Conservation (phyloP, 1,140 invertebrate genomes). For the Antheraea mylitta region DNA sequence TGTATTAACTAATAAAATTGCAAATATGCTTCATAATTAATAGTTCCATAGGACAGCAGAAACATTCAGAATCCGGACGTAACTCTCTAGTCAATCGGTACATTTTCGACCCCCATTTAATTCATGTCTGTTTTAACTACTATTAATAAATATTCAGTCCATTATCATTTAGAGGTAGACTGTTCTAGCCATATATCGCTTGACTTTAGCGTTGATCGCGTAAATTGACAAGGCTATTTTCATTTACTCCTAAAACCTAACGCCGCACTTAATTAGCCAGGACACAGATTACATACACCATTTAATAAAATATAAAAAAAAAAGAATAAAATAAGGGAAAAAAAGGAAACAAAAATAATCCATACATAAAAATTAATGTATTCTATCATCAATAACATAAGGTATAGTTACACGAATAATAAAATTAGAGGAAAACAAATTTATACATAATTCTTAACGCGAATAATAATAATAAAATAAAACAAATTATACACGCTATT, state of each 20-base stretch:
- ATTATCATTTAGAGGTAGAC: no score
- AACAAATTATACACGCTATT: constrained; percentile 75
- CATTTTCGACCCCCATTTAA: no score
- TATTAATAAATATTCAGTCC: no score
- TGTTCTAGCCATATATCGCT: no score
- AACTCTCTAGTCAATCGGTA: no score
- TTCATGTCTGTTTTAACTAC: no score
- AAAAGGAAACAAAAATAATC: constrained; percentile 58
- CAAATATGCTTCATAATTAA: no score
- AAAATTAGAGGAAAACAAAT: constrained; percentile 77
- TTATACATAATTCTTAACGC: constrained; percentile 77
- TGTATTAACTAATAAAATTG: no score
- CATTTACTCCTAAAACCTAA: background rate
- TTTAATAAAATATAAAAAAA: constrained; percentile 35
- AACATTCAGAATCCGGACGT: no score
- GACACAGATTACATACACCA: constrained; percentile 1
- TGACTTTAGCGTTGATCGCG: background rate
- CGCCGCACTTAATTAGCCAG: background rate
- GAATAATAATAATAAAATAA: constrained; percentile 58
- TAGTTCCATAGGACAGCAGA: no score
- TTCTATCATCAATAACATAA: constrained; percentile 78
- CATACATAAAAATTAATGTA: constrained; percentile 78
- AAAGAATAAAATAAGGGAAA: constrained; percentile 49
- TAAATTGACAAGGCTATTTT: constrained; percentile 13
- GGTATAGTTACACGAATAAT: constrained; percentile 75